Conservation (phyloP, 2,797 vertebrate genomes). For the Schizothorax lantsangensis region DNA sequence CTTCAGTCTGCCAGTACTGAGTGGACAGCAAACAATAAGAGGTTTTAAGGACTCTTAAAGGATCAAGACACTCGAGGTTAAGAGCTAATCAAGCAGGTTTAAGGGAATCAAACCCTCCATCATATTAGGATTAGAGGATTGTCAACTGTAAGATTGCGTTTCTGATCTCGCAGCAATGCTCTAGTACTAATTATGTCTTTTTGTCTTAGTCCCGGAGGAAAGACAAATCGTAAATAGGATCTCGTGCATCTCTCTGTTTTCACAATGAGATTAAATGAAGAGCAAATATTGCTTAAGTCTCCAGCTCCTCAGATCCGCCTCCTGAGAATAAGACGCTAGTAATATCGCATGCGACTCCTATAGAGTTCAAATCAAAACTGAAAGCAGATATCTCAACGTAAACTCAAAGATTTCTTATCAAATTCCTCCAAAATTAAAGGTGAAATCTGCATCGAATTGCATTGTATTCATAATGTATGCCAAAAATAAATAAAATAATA, state of each 20-base stretch:
- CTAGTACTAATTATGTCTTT: neutral
- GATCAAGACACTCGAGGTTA: constrained; percentile 29
- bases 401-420: neutral
- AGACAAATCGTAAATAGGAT: neutral
- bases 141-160: neutral
- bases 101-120: constrained; percentile 31
- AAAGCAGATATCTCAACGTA: neutral
- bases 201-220: neutral
- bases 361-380: neutral
- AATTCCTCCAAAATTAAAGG: neutral
- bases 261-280: constrained; percentile 10
- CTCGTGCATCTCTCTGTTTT: neutral
- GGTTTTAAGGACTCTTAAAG: constrained; percentile 17
- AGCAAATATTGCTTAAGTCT: neutral
- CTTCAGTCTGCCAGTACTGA: neutral
- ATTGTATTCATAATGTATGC: neutral
- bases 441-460: neutral
- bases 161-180: neutral
- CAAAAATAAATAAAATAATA: neutral
- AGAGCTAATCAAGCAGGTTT: constrained; percentile 33
- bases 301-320: neutral
- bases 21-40: constrained; percentile 32
- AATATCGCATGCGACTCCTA: neutral
- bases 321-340: neutral
- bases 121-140: constrained; percentile 27